Conservation (phyloP, 2,888 invertebrate species). For the Diadegma fenestrale region DNA sequence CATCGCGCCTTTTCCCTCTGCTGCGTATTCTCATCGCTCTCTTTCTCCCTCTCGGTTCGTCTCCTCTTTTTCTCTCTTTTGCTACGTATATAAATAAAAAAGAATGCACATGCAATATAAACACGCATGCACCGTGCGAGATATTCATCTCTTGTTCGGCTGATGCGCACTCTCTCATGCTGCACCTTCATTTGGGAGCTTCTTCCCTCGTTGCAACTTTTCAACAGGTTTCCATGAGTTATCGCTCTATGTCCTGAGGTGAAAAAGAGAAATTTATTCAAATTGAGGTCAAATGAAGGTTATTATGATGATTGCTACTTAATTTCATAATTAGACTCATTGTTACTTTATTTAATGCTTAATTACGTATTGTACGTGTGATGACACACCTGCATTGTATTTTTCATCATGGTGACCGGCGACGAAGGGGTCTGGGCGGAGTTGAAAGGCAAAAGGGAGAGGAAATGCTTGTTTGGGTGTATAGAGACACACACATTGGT, state of each 20-base stretch:
- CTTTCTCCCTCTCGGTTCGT: conserved; percentile 67
- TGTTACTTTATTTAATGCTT: background rate
- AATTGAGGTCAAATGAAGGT: background rate
- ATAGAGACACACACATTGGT: background rate
- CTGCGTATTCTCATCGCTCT: conserved; percentile 61
- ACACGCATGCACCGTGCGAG: background rate
- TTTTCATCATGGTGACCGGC: conserved; percentile 7
- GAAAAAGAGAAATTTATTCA: background rate
- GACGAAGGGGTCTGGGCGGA: conserved; percentile 6
- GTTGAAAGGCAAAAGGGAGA: background rate
- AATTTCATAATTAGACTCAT: background rate
- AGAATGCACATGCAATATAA: conserved; percentile 25
- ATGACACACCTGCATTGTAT: conserved; percentile 15
- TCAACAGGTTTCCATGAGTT: background rate
- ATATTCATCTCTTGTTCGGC: background rate
- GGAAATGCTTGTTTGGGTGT: background rate
- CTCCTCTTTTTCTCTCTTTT: conserved; percentile 36
- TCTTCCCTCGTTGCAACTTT: background rate
- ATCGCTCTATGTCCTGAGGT: background rate
- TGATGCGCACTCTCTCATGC: background rate
- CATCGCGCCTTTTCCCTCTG: conserved; percentile 71
- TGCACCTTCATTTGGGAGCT: background rate
- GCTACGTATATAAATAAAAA: conserved; percentile 11
- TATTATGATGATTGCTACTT: background rate
- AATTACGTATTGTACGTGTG: conserved; percentile 26